These are phyloP conservation scores for Ceratosolen fusciceps DNA, from an alignment of 1,140 invertebrate species.

Conservation along the genomic window DNA sequence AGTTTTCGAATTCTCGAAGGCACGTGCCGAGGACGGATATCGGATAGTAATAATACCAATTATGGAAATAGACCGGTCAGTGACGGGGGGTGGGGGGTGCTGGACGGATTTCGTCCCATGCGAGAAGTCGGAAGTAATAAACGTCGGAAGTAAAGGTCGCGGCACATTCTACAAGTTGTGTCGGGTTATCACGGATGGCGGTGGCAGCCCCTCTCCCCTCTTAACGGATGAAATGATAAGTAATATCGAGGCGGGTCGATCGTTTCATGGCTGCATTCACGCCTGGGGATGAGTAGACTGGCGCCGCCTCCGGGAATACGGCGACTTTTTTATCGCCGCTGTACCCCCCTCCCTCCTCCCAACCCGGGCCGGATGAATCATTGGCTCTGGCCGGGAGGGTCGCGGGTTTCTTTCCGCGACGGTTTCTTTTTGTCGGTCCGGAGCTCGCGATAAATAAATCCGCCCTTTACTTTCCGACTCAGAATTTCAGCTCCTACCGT, in stretches of 20 bases:
- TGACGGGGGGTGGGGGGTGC: too few species aligned
- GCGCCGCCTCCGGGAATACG: background rate
- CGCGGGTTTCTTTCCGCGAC: background rate
- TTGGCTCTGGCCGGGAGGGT: constrained; percentile 9
- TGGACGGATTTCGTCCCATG: too few species aligned
- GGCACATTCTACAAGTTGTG: background rate
- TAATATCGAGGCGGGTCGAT: constrained; percentile 24
- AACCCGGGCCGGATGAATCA: constrained; percentile 22
- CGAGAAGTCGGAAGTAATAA: too few species aligned
- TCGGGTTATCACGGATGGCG: constrained; percentile 36
- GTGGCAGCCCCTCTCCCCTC: background rate
- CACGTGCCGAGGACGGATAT: too few species aligned
- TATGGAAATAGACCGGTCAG: too few species aligned
- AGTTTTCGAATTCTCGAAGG: too few species aligned
- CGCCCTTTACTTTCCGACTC: background rate
- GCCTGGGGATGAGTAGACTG: too few species aligned
- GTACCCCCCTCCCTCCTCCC: too few species aligned
- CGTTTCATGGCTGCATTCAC: too few species aligned
- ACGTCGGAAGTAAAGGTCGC: too few species aligned
- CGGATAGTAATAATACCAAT: too few species aligned
- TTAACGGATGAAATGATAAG: constrained; percentile 44
- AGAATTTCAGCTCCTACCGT: background rate
- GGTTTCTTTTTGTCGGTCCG: background rate
- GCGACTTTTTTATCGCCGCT: background rate
- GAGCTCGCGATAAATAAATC: constrained; percentile 34